A percentile compares a stretch with the other conserved stretches of the same genome.
Conservation (phyloP, 1,140 invertebrate species). For the Drosophila bifasciata region DNA sequence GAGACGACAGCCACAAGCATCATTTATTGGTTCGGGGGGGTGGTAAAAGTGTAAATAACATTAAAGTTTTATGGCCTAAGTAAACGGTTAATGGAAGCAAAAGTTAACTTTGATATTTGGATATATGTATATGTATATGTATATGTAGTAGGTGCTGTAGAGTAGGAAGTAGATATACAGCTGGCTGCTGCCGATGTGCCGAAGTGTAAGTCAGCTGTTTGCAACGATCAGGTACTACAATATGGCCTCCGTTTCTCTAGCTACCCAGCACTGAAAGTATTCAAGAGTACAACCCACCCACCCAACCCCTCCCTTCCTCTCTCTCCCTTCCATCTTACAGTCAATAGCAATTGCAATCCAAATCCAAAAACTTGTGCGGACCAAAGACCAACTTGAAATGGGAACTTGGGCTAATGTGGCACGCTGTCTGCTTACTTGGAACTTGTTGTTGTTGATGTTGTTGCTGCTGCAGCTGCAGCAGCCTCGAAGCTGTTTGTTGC, state of each 20-base stretch:
- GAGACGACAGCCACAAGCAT: constrained; percentile 25
- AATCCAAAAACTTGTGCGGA: constrained; percentile 17
- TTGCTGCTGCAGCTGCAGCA: constrained; percentile 26
- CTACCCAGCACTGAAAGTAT: too few relatives aligned
- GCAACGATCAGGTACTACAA: too few relatives aligned
- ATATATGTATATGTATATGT: too few relatives aligned
- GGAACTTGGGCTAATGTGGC: constrained; percentile 60
- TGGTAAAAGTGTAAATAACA: constrained; percentile 60
- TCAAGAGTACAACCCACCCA: background rate
- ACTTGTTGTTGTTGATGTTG: constrained; percentile 7
- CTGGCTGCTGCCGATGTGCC: too few relatives aligned
- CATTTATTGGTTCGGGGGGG: too few relatives aligned
- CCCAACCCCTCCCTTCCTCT: background rate
- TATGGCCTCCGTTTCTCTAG: too few relatives aligned
- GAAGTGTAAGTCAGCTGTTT: too few relatives aligned
- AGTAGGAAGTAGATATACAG: too few relatives aligned
- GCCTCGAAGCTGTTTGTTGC: constrained; percentile 49
- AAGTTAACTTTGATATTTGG: too few relatives aligned
- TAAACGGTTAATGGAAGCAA: too few relatives aligned
- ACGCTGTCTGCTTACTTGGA: constrained; percentile 31
- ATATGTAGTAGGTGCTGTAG: too few relatives aligned
- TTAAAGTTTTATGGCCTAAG: too few relatives aligned
- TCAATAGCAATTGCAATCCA: constrained; percentile 47
- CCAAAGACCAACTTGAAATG: constrained; percentile 34
- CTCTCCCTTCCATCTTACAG: constrained; percentile 1